A percentile compares a stretch with the other conserved stretches of the same genome.
Conservation (phyloP, 2,797 vertebrate genomes). For the Falco rusticolus region DNA sequence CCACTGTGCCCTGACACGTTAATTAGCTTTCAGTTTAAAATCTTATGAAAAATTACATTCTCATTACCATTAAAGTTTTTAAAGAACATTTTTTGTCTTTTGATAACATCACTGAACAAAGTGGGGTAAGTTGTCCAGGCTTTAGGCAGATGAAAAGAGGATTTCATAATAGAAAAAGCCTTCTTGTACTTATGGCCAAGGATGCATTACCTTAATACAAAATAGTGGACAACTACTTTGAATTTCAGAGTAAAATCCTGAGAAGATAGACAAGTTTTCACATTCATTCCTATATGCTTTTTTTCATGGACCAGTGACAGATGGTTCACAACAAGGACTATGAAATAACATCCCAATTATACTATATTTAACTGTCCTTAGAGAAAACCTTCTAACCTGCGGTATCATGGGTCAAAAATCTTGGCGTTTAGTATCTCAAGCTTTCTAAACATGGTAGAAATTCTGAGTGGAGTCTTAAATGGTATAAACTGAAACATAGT, state of each 20-base stretch:
- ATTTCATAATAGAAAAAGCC: background rate
- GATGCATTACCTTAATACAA: background rate
- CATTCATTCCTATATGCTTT: background rate
- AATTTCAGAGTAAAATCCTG: background rate
- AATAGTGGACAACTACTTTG: background rate
- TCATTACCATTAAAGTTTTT: background rate
- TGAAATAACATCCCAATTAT: background rate
- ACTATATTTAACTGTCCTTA: background rate
- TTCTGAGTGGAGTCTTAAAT: background rate
- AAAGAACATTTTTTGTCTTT: background rate
- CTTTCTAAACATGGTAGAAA: background rate
- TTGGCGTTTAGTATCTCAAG: background rate
- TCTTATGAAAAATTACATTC: background rate
- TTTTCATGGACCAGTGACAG: background rate
- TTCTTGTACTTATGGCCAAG: background rate
- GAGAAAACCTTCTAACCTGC: background rate
- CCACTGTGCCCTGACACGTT: background rate
- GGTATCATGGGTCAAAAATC: background rate
- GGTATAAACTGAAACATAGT: background rate
- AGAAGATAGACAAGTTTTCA: background rate
- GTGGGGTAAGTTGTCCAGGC: background rate
- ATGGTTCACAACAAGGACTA: background rate
- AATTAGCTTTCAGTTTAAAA: background rate
- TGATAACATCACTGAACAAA: background rate
- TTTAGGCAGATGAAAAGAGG: background rate